Percentiles rank a stretch among this genome's conserved stretches.
Conservation (phyloP, 2,113 vertebrate species). For the Orientallactaga bullata region DNA sequence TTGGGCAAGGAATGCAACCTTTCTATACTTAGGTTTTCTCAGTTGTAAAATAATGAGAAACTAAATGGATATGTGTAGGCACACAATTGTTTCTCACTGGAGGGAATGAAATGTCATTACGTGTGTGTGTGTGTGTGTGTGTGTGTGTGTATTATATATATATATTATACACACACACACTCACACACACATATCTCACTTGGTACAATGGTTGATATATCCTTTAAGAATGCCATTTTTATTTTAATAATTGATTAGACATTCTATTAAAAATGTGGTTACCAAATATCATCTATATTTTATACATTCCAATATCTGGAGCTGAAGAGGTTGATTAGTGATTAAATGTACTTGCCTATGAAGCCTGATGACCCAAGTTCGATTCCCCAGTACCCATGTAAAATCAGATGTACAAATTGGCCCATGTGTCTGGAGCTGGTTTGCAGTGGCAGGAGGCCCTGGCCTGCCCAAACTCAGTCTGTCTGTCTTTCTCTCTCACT, state of each 20-base stretch:
- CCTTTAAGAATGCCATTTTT: neutral
- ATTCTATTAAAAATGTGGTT: neutral
- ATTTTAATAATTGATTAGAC: neutral
- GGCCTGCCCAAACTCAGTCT: too few species aligned
- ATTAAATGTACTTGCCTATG: too few species aligned
- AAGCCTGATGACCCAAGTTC: too few species aligned
- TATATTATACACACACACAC: too few species aligned
- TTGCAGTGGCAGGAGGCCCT: too few species aligned
- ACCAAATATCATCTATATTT: neutral
- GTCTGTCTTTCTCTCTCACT: too few species aligned
- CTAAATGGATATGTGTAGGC: neutral
- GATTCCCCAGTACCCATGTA: too few species aligned
- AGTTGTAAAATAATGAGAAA: neutral
- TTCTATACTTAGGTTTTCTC: neutral
- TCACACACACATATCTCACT: neutral
- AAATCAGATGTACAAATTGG: too few species aligned
- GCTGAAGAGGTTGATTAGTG: too few species aligned
- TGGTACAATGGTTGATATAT: neutral
- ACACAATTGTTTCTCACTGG: neutral
- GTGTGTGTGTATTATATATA: too few species aligned
- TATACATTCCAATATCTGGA: neutral
- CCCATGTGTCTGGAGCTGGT: too few species aligned
- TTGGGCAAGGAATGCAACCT: neutral
- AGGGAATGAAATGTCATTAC: neutral
- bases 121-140: neutral